These are phyloP conservation scores for Melospiza georgiana DNA, from an alignment of 2,113 vertebrate species.

Conservation along the genomic window DNA sequence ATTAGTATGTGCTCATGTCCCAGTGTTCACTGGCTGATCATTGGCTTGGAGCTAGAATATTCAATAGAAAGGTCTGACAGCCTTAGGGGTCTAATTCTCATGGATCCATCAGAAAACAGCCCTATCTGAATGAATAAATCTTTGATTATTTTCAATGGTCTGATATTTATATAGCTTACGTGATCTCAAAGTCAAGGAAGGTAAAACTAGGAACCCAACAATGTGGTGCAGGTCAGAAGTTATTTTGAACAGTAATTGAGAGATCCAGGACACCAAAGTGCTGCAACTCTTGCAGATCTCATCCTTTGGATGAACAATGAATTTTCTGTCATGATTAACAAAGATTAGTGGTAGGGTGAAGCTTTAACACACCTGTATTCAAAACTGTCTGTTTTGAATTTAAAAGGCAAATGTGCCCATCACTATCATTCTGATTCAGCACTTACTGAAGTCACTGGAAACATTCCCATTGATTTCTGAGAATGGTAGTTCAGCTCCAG, in stretches of 20 bases:
- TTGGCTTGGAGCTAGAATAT: background rate
- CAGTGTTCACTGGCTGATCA: background rate
- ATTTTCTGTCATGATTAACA: background rate
- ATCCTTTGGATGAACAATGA: background rate
- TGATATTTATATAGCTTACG: background rate
- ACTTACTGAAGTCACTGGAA: slow-evolving; percentile 7
- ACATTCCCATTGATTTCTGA: slow-evolving; percentile 10
- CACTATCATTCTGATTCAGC: background rate
- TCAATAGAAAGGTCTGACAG: background rate
- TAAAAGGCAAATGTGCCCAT: background rate
- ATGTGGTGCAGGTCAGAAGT: background rate
- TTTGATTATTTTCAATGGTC: background rate
- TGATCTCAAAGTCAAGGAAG: background rate
- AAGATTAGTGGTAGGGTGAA: background rate
- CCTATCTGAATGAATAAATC: background rate
- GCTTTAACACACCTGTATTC: background rate
- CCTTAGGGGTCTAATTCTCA: background rate
- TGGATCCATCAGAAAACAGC: background rate
- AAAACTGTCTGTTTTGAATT: background rate
- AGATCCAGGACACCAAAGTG: background rate
- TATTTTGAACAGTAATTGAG: background rate
- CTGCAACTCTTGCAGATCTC: background rate
- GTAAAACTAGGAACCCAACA: background rate
- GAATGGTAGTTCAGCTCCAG: background rate
- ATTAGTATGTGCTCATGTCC: background rate